A percentile compares a stretch with the other conserved stretches of the same genome.
Evolutionary conservation across 2,797 vertebrate species (phyloP).

Genomic region (Hippopotamyrus pictus): DNA sequence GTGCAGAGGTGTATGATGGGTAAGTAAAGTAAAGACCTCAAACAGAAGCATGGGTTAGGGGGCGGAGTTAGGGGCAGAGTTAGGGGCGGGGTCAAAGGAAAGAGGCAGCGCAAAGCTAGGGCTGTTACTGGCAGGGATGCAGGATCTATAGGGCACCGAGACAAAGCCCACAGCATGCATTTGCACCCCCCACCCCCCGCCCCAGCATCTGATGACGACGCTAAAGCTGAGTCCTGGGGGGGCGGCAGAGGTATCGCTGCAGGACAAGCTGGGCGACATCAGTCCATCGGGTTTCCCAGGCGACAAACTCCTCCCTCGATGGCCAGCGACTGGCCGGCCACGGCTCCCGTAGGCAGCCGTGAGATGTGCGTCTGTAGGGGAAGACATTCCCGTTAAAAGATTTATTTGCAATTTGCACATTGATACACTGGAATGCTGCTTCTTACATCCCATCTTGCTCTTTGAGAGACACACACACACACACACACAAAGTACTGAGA

Average conservation of each 20-base stretch:
- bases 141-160: slow-evolving; percentile 53
- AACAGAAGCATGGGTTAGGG: slow-evolving; percentile 28
- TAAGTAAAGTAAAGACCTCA: not conserved
- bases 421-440: not conserved
- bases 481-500: not conserved
- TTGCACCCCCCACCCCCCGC: slow-evolving; percentile 30
- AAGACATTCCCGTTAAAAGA: slow-evolving; percentile 26
- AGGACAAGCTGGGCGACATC: slow-evolving; percentile 42
- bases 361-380: slow-evolving; percentile 91
- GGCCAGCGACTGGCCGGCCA: slow-evolving; percentile 94
- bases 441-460: not conserved
- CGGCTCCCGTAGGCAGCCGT: slow-evolving; percentile 87
- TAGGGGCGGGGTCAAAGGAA: slow-evolving; percentile 9
- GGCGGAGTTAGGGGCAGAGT: slow-evolving; percentile 22
- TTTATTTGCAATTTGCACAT: not conserved
- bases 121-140: slow-evolving; percentile 11
- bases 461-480: not conserved
- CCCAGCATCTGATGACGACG: slow-evolving; percentile 61
- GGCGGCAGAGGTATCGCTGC: slow-evolving; percentile 47
- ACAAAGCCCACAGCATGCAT: slow-evolving; percentile 43
- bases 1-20: slow-evolving; percentile 28
- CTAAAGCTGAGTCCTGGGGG: slow-evolving; percentile 53
- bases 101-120: slow-evolving; percentile 7
- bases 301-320: slow-evolving; percentile 97
- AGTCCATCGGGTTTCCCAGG: slow-evolving; percentile 70